Base-by-base conservation (phyloP, 1,140 invertebrate genomes). In the Drosophila tristis region DNA sequence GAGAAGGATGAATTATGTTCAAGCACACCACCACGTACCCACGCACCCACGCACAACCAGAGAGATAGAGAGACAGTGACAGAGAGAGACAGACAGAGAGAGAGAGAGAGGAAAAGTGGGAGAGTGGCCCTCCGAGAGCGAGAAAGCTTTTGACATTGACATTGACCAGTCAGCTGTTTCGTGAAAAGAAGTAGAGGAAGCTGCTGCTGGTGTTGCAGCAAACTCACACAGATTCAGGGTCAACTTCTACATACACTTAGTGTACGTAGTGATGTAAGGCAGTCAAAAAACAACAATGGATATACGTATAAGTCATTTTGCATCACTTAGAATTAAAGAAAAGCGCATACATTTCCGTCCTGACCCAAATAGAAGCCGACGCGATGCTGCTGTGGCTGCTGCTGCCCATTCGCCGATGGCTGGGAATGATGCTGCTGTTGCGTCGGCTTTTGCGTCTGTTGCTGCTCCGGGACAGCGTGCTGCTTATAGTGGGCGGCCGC, bases 281-380 rank as follows among this genome's bases (percentile, higher is more conserved):
- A 23, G 15, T 26, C 9, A 26, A 44, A 44, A 39, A 44, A 2
- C 7, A 16, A 5, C 11, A n/a, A 16, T 50, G 1, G 13, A 15
- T 60, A 49, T 60, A 49, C 29, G 9, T 15, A 16, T 47, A 23
- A 20, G 20, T 44, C 29, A 35, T 3, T 35, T 13, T 23, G 11
- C 5, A 15, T 70, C 48, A 47, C 23, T 29, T 9, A 26, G 43
- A 15, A 49, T 39, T 39, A 58, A 56, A 44, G 48, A 64, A 49
- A 44, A 63, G 47, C 56, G 63, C 74, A 92, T 90, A 94, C 92
- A 92, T 94, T 94, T 84, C 93, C 94, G 90, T 94, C 94, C 78
- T 94, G 93, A 66, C 93, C 94, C 84, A 95, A 92, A 91, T 95
- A 96, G 92, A 96, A 96, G 74, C 95, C 94, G 60, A 94, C 94